Conservation (phyloP, 2,888 invertebrate genomes). For the Toxonevra muliebris region DNA sequence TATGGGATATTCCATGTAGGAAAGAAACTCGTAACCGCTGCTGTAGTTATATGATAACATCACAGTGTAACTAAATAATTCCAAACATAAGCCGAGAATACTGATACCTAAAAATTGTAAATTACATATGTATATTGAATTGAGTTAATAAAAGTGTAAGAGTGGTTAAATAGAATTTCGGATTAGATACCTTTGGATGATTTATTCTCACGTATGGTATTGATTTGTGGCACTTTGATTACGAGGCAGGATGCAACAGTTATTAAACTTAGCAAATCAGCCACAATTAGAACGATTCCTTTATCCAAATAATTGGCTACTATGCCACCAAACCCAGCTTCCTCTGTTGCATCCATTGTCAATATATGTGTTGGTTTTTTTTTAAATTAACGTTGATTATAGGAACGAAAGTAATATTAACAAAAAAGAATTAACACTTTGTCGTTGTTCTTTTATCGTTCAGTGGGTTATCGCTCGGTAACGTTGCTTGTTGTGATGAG, state of each 20-base stretch:
- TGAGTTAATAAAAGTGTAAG: not conserved
- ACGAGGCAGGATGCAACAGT: slow-evolving; percentile 81
- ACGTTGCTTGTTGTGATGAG: too few relatives aligned
- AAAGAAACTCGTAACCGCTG: slow-evolving; percentile 76
- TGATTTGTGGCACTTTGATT: slow-evolving; percentile 85
- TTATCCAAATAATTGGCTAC: slow-evolving; percentile 54
- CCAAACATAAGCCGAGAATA: slow-evolving; percentile 59
- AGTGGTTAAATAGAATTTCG: not conserved
- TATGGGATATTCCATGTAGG: slow-evolving; percentile 86
- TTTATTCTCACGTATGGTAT: slow-evolving; percentile 71
- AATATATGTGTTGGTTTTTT: too few relatives aligned
- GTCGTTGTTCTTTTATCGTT: too few relatives aligned
- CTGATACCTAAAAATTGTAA: slow-evolving; percentile 56
- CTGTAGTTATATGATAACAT: slow-evolving; percentile 83
- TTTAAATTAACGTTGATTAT: too few relatives aligned
- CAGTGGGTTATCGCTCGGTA: too few relatives aligned
- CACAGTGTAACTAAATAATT: slow-evolving; percentile 77
- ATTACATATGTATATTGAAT: not conserved
- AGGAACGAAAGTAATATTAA: too few relatives aligned
- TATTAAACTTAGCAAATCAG: slow-evolving; percentile 74
- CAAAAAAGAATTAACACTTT: too few relatives aligned
- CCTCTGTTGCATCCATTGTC: too few relatives aligned
- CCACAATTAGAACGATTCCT: slow-evolving; percentile 56
- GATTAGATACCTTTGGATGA: slow-evolving; percentile 74
- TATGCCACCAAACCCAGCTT: too few relatives aligned